Base-by-base conservation (phyloP, 2,113 vertebrate genomes). In the Protobothrops flavoviridis region DNA sequence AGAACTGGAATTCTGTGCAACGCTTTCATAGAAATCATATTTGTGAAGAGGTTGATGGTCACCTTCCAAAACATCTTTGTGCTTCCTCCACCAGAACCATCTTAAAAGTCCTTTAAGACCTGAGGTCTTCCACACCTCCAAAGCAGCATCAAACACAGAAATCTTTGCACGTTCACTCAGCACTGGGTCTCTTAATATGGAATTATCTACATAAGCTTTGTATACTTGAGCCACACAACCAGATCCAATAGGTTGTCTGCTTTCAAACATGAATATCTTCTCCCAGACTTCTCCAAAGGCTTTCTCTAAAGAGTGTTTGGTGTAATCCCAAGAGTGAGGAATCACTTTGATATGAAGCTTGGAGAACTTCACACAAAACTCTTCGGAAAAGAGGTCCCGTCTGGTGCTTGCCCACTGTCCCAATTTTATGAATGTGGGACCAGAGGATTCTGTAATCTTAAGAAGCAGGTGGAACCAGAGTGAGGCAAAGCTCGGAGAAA, bases 381-480 rank as follows among this genome's bases (percentile, higher is more conserved):
- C 98, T 89, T 97, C 97, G 0, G 99, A 98, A 95, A 99, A 99
- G 92, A 99, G 97, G 95, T 99, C 99, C 5, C 98, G 98, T 13
- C 99, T 98, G 20, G 99, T 99, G 97, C 99, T 98, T 95, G 99
- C 99, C 99, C 99, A 99, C 96, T 99, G 99, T 1, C 99, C 99
- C 94, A 99, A 97, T 93, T 99, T 99, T 94, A 99, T 97, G 85
- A 98, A 99, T 0, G 99, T 98, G 0, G 99, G 99, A 3, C 99
- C 99, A 0, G 99, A 98, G 0, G 98, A 97, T 94, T 99, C 99
- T 0, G 98, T 99, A 50, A 98, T 98, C 97, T 98, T 98, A 89
- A 99, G 97, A 90, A 99, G 97, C 92, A 98, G 97, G 1, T 96
- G 95, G 93, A 99, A 95, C 99, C 99, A 99, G 91, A 93, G 92